phyloP scores from a whole-genome alignment of 2,888 invertebrate species.

The Diarsia rubi region DNA sequence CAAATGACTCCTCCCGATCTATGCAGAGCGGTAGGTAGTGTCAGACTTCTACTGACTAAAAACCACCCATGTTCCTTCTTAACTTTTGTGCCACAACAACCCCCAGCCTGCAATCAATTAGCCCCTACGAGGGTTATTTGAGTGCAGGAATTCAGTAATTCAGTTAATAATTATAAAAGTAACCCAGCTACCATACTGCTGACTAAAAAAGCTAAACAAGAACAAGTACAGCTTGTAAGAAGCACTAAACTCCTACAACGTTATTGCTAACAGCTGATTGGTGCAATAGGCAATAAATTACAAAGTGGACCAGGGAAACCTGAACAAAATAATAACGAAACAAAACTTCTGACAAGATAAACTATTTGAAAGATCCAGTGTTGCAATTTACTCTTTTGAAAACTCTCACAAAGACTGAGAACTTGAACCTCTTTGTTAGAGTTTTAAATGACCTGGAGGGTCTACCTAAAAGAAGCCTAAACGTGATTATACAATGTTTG shows the following conservation, averaged over 20 bases:
- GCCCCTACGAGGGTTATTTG: background rate
- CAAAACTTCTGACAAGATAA: conserved; percentile 5
- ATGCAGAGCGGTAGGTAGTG: too few species aligned
- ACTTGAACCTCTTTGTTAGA: conserved; percentile 12
- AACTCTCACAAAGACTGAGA: conserved; percentile 20
- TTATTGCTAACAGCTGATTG: conserved; percentile 9
- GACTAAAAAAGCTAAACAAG: background rate
- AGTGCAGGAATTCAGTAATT: too few species aligned
- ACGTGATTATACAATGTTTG: too few species aligned
- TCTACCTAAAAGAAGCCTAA: too few species aligned
- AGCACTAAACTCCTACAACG: background rate
- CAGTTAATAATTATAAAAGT: background rate
- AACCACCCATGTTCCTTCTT: too few species aligned
- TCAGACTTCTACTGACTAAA: too few species aligned
- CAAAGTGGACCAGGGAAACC: conserved; percentile 1
- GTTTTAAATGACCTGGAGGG: conserved; percentile 23
- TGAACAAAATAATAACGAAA: conserved; percentile 13
- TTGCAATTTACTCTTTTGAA: conserved; percentile 12
- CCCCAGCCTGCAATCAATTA: too few species aligned
- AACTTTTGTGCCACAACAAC: too few species aligned
- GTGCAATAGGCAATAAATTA: conserved; percentile 16
- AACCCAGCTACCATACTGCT: background rate
- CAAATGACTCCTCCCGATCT: too few species aligned
- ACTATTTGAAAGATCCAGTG: conserved; percentile 27
- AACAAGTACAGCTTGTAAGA: background rate